A percentile compares a stretch with the other conserved stretches of the same genome.
These are phyloP conservation scores for Meta bourneti DNA, from an alignment of 2,888 invertebrate species.

Conservation along the genomic window DNA sequence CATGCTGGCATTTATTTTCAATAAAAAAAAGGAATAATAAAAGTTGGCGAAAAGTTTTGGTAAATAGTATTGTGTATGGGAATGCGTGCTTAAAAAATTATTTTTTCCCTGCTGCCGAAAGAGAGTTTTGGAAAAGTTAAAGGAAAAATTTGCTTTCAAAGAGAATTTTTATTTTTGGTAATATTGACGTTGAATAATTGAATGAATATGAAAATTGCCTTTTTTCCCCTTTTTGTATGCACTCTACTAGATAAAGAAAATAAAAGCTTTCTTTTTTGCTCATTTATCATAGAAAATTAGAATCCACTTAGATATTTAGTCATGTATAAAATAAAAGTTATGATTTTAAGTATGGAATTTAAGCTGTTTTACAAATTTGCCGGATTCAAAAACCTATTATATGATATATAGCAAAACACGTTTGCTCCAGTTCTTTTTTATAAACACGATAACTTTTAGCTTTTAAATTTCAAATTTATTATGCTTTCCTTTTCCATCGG, in stretches of 20 bases:
- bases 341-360: not conserved
- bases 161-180: slow-evolving; percentile 3
- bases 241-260: not conserved
- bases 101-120: slow-evolving; percentile 5
- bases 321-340: not conserved
- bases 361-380: not conserved
- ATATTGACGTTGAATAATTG: slow-evolving; percentile 43
- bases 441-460: not conserved
- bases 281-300: not conserved
- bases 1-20: slow-evolving; percentile 13
- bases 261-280: not conserved
- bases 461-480: not conserved
- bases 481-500: not conserved
- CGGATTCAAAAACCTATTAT: not conserved
- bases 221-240: not conserved
- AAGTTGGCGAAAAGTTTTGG: slow-evolving; percentile 60
- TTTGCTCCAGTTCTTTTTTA: not conserved
- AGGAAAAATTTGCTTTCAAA: slow-evolving; percentile 11
- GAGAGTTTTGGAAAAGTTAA: not conserved
- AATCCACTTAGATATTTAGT: slow-evolving; percentile 1
- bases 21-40: slow-evolving; percentile 44
- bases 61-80: slow-evolving; percentile 60
- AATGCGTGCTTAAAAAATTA: not conserved
- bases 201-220: slow-evolving; percentile 48
- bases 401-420: not conserved